These are phyloP conservation scores for Melangyna quadrimaculata DNA, from an alignment of 2,888 invertebrate genomes.

Conservation along the genomic window DNA sequence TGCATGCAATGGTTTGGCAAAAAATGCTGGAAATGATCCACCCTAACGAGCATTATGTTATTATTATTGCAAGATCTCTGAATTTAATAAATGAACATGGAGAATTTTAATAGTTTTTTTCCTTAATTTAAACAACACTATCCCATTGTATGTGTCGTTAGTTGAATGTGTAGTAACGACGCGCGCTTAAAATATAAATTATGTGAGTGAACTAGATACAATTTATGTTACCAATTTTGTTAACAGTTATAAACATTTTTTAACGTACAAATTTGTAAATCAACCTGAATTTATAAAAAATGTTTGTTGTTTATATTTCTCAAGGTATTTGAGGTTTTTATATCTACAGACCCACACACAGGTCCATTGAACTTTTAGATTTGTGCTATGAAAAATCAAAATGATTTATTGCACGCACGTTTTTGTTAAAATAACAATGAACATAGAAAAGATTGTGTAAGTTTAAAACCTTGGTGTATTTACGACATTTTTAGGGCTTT, in stretches of 20 bases:
- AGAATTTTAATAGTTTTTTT: too few species aligned
- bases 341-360: neutral
- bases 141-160: neutral
- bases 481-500: neutral
- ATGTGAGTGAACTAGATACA: conserved; percentile 28
- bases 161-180: neutral
- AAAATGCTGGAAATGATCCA: too few species aligned
- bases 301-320: neutral
- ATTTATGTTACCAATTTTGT: conserved; percentile 18
- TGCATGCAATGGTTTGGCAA: too few species aligned
- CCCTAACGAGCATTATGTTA: too few species aligned
- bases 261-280: neutral
- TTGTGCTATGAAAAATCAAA: neutral
- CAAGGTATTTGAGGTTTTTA: neutral
- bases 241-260: conserved; percentile 28
- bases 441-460: neutral
- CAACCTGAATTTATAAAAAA: conserved; percentile 8
- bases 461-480: neutral
- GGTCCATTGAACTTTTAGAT: conserved; percentile 6
- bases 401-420: neutral
- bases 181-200: conserved; percentile 10
- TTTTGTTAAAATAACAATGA: neutral
- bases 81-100: too few species aligned
- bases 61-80: too few species aligned
- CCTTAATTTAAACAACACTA: neutral